Evolutionary conservation across 2,888 invertebrate species (phyloP).

Genomic region (Acronicta psi): DNA sequence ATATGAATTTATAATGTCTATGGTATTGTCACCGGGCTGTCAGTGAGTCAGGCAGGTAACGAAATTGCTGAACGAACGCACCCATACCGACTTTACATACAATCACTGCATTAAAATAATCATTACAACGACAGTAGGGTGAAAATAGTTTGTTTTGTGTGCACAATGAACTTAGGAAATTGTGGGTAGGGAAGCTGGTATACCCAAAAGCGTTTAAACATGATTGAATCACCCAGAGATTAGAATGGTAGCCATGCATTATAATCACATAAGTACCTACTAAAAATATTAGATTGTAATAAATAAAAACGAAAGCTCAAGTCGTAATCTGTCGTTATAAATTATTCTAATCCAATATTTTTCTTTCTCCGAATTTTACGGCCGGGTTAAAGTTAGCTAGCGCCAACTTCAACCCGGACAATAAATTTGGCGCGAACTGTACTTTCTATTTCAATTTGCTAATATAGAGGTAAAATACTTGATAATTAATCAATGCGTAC

Average conservation of each 20-base stretch:
- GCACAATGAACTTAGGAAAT: conserved; percentile 21
- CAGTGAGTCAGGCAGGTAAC: conserved; percentile 53
- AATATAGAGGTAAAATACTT: conserved; percentile 4
- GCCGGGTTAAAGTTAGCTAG: no score
- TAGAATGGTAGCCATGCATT: no score
- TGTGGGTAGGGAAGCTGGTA: not conserved
- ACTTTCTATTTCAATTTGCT: no score
- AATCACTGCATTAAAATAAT: conserved; percentile 64
- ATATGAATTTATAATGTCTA: conserved; percentile 48
- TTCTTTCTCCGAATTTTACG: no score
- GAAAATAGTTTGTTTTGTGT: conserved; percentile 25
- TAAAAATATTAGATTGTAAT: no score
- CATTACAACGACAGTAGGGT: conserved; percentile 48
- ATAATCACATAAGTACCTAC: no score
- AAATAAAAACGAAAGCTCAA: no score
- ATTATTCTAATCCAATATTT: no score
- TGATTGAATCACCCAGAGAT: no score
- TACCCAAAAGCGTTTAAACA: not conserved
- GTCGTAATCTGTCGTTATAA: no score
- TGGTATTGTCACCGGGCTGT: conserved; percentile 52
- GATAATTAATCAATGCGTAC: conserved; percentile 13
- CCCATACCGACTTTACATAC: conserved; percentile 66
- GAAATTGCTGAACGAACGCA: conserved; percentile 54
- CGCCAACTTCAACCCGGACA: no score
- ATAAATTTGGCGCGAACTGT: no score